phyloP scores from a whole-genome alignment of 2,888 invertebrate genomes.

The Himalopsyche anomala region DNA sequence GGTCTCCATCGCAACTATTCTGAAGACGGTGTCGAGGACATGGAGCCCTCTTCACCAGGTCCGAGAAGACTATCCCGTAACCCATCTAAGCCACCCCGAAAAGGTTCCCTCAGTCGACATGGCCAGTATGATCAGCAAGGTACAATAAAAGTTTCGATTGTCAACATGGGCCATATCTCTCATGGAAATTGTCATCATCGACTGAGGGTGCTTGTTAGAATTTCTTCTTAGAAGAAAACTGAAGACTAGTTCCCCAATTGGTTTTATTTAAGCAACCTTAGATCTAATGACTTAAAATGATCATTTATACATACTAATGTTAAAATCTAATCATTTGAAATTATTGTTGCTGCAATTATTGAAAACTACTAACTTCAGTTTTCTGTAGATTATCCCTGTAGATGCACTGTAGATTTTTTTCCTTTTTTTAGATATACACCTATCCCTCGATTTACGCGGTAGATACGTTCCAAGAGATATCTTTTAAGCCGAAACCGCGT shows the following conservation, averaged over 20 bases:
- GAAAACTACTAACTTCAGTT: background rate
- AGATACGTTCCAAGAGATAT: no score
- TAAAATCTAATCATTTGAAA: background rate
- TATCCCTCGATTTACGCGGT: no score
- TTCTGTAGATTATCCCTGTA: background rate
- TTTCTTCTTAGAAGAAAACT: background rate
- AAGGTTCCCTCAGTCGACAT: conserved; percentile 82
- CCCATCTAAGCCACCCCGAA: conserved; percentile 85
- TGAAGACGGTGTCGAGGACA: conserved; percentile 87
- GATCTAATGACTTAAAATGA: background rate
- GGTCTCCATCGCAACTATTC: conserved; percentile 89
- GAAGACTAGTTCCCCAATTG: no score
- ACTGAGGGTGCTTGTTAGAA: conserved; percentile 29
- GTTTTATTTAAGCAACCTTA: no score
- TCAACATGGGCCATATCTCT: background rate
- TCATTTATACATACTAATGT: background rate
- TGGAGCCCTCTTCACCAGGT: conserved; percentile 78
- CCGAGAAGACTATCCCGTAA: conserved; percentile 58
- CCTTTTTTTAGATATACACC: background rate
- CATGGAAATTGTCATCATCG: conserved; percentile 32
- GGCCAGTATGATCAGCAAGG: conserved; percentile 62
- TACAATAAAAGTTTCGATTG: conserved; percentile 41
- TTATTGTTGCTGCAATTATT: background rate
- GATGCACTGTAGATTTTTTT: background rate
- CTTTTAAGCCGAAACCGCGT: no score